A percentile compares a stretch with the other conserved stretches of the same genome.
These are phyloP conservation scores for Ptychadena robeensis DNA, from an alignment of 2,797 vertebrate species.

Conservation along the genomic window DNA sequence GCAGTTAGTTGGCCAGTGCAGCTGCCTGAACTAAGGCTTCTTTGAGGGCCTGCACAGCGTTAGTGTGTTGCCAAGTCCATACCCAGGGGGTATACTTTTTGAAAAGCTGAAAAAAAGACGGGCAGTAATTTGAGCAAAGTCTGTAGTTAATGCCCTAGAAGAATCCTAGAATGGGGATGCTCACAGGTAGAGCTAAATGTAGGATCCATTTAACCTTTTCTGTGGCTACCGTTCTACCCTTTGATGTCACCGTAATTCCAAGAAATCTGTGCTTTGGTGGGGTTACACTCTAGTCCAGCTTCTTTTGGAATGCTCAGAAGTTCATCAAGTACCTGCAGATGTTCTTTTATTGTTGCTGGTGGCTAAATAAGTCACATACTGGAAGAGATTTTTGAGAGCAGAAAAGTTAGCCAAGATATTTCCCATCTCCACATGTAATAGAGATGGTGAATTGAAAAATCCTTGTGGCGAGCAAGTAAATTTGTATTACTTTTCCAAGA, in stretches of 20 bases:
- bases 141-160: neutral
- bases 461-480: neutral
- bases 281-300: too few relatives aligned
- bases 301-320: neutral
- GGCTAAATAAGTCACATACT: neutral
- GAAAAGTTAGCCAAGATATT: neutral
- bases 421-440: neutral
- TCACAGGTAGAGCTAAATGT: neutral
- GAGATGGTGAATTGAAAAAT: neutral
- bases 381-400: neutral
- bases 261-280: too few relatives aligned
- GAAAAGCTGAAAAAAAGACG: neutral
- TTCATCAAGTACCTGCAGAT: neutral
- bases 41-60: neutral
- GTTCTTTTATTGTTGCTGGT: neutral
- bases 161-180: neutral
- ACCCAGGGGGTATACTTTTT: slow-evolving; percentile 1
- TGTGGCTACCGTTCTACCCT: too few relatives aligned
- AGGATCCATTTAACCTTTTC: too few relatives aligned
- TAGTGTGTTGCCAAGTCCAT: neutral
- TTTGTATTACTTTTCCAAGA: neutral
- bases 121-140: neutral
- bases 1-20: neutral
- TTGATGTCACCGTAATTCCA: too few relatives aligned
- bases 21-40: neutral